A percentile compares a stretch with the other conserved stretches of the same genome.
phyloP scores from a whole-genome alignment of 2,888 invertebrate species.

The Acleris cristana region DNA sequence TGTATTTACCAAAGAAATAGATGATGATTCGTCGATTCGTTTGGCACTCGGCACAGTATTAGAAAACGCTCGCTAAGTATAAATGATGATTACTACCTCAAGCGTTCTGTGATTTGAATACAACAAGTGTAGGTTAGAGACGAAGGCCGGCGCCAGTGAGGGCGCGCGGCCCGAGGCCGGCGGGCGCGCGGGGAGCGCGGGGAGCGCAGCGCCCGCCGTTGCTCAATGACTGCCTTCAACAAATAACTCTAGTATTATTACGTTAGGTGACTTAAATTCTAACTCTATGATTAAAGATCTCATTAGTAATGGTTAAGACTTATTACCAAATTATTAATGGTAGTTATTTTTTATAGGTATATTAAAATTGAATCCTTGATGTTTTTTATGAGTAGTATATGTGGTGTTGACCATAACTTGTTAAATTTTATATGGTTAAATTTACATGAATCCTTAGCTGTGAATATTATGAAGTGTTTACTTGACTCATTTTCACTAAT shows the following conservation, averaged over 20 bases:
- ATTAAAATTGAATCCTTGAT: constrained; percentile 54
- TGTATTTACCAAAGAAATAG: constrained; percentile 25
- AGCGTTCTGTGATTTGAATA: constrained; percentile 53
- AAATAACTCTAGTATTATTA: constrained; percentile 32
- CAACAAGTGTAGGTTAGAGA: constrained; percentile 49
- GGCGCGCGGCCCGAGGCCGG: too few relatives aligned
- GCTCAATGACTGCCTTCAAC: constrained; percentile 6
- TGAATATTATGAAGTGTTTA: constrained; percentile 64
- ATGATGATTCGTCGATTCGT: constrained; percentile 40
- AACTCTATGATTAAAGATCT: constrained; percentile 43
- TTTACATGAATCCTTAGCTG: constrained; percentile 56
- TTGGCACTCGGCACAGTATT: constrained; percentile 46
- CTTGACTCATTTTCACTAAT: constrained; percentile 40
- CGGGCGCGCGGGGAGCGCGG: too few relatives aligned
- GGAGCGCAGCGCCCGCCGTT: constrained; percentile 2
- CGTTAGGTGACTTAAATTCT: constrained; percentile 43
- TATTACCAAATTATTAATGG: constrained; percentile 41
- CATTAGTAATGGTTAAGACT: constrained; percentile 43
- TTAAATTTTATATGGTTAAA: constrained; percentile 66
- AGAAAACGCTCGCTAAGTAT: constrained; percentile 52
- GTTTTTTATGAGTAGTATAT: constrained; percentile 60
- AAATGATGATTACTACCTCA: constrained; percentile 47
- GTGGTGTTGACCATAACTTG: constrained; percentile 69
- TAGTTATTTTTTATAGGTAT: constrained; percentile 54
- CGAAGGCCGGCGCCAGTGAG: constrained; percentile 61